These are phyloP conservation scores for Callorhinus ursinus DNA, from an alignment of 2,113 vertebrate species.

Conservation along the genomic window DNA sequence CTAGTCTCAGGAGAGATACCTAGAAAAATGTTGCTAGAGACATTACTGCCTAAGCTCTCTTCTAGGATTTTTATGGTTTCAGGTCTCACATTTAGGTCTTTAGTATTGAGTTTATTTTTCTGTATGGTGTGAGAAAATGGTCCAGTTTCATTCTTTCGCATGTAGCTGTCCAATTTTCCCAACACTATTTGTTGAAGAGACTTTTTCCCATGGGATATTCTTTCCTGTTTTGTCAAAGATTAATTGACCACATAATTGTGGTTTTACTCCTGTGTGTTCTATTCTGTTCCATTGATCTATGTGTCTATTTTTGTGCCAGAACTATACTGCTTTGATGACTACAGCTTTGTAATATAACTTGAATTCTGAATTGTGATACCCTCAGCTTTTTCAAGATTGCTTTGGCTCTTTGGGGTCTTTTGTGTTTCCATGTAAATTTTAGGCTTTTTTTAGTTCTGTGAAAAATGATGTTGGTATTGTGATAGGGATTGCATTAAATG, in stretches of 20 bases:
- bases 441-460: neutral
- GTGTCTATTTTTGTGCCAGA: neutral
- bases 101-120: too few species aligned
- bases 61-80: too few species aligned
- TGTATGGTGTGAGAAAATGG: too few species aligned
- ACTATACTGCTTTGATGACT: neutral
- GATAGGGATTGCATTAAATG: neutral
- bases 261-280: neutral
- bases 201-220: too few species aligned
- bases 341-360: neutral
- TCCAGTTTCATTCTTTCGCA: too few species aligned
- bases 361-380: neutral
- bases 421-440: neutral
- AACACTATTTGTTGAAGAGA: too few species aligned
- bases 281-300: neutral
- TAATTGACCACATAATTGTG: neutral
- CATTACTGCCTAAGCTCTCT: too few species aligned
- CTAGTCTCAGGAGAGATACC: neutral
- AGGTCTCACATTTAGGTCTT: too few species aligned
- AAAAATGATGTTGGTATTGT: neutral
- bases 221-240: too few species aligned
- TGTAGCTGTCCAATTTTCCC: too few species aligned
- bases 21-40: neutral
- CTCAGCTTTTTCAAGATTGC: neutral
- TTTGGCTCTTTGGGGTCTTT: neutral